Base-by-base conservation (phyloP, 2,113 vertebrate genomes). In the Cardinalis cardinalis region DNA sequence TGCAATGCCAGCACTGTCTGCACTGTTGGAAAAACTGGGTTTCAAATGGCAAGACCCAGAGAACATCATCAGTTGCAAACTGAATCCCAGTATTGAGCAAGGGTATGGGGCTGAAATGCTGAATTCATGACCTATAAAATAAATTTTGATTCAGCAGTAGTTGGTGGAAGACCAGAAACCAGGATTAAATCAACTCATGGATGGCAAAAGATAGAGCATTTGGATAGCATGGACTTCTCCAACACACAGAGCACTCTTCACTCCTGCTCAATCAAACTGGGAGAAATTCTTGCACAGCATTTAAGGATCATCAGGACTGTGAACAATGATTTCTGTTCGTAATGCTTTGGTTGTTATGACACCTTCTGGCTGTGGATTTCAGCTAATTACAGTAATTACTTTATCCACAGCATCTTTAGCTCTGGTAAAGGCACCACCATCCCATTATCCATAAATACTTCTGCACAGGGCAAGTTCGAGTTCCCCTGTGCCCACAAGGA, bases 351-450 rank as follows among this genome's bases (percentile, higher is more conserved):
- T 90, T 95, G 84, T 90, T 93, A 90, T 94, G 93, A 94, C 88
- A 95, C 84, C 92, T 95, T 93, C 93, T 93, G 92, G 92, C 68
- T 94, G 90, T 89, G 87, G 28, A 84, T 87, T 94, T 93, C 77
- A 90, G 70, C 71, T 95, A 93, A 95, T 95, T 94, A 90, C 41
- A 61, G 46, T 79, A 88, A 94, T 87, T 87, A 53, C 46, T 95
- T 87, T n/a, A 75, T 58, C 46, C 58, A 89, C 34, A 59, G 23
- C 26, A 53, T 63, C 88, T 80, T 69, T n/a, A 93, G 26, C 56
- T 91, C 61, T 75, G 38, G 16, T 12, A 10, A 52, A 83, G 56
- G 40, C 18, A 18, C 21, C 60, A 25, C 34, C 69, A 19, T 14
- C 25, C 31, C 31, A 16, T 43, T 36, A 25, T 21, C 44, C 11